phyloP scores from a whole-genome alignment of 2,797 vertebrate species.

The Sandelia bainsii region DNA sequence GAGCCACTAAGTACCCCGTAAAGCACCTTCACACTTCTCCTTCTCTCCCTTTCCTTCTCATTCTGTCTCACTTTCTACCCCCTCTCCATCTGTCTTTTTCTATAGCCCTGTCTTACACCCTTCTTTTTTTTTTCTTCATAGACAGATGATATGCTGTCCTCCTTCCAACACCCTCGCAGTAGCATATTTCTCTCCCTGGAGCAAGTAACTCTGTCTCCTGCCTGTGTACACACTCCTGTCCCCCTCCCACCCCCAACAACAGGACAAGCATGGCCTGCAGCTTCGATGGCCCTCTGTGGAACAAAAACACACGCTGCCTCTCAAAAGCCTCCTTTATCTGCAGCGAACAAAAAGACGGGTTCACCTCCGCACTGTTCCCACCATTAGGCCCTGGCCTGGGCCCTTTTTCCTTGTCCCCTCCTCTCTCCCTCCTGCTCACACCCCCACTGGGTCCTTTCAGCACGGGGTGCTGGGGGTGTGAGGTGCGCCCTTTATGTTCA shows the following conservation, averaged over 20 bases:
- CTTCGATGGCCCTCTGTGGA: slow-evolving; percentile 74
- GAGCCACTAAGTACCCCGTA: slow-evolving; percentile 76
- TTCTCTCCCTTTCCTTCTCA: slow-evolving; percentile 51
- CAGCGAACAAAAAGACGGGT: slow-evolving; percentile 78
- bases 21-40: slow-evolving; percentile 77
- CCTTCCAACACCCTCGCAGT: slow-evolving; percentile 74
- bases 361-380: slow-evolving; percentile 82
- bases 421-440: slow-evolving; percentile 51
- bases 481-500: slow-evolving; percentile 79
- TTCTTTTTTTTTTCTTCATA: slow-evolving; percentile 48
- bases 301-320: slow-evolving; percentile 78
- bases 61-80: slow-evolving; percentile 67
- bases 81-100: slow-evolving; percentile 71
- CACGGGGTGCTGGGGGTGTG: slow-evolving; percentile 59
- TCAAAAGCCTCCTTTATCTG: slow-evolving; percentile 82
- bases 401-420: slow-evolving; percentile 49
- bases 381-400: slow-evolving; percentile 73
- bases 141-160: slow-evolving; percentile 78
- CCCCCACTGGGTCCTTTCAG: slow-evolving; percentile 62
- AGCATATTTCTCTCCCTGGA: slow-evolving; percentile 77
- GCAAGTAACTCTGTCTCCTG: slow-evolving; percentile 80
- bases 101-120: slow-evolving; percentile 61
- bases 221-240: slow-evolving; percentile 72
- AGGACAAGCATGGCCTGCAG: slow-evolving; percentile 78
- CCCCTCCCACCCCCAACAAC: slow-evolving; percentile 47